A percentile compares a stretch with the other conserved stretches of the same genome.
These are phyloP conservation scores for Lepus townsendii DNA, from an alignment of 2,797 vertebrate species.

Conservation along the genomic window DNA sequence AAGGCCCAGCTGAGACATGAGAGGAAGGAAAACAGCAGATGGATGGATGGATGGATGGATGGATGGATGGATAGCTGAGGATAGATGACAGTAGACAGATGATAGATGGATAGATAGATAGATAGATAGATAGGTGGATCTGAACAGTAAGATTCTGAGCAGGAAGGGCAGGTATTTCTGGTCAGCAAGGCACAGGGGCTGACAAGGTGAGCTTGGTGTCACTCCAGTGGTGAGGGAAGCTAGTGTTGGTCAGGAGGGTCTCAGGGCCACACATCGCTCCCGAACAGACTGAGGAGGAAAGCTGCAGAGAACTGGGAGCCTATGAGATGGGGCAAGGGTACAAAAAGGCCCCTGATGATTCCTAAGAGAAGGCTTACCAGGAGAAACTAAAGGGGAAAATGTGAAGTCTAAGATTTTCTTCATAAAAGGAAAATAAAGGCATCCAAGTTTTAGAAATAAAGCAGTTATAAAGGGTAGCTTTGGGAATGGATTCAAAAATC, in stretches of 20 bases:
- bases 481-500: constrained; percentile 37
- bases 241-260: rapidly evolving
- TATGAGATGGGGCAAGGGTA: background rate
- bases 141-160: background rate
- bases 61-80: too few species aligned
- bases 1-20: background rate
- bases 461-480: background rate
- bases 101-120: too few species aligned
- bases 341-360: background rate
- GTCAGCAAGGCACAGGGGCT: background rate
- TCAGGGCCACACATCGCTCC: background rate
- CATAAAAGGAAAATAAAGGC: background rate
- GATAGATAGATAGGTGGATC: background rate
- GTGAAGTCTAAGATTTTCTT: background rate
- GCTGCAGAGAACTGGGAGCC: background rate
- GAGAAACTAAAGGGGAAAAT: background rate
- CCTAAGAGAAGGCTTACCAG: background rate
- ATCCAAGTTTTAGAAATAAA: background rate
- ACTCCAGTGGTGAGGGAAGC: too few species aligned
- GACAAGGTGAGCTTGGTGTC: background rate
- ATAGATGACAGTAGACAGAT: too few species aligned
- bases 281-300: background rate
- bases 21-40: background rate
- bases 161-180: background rate
- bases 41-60: too few species aligned